Evolutionary conservation across 2,888 invertebrate species (phyloP), one percentile per base, ranked within the genome.

Genomic region (Amphipyra tragopoginis): DNA sequence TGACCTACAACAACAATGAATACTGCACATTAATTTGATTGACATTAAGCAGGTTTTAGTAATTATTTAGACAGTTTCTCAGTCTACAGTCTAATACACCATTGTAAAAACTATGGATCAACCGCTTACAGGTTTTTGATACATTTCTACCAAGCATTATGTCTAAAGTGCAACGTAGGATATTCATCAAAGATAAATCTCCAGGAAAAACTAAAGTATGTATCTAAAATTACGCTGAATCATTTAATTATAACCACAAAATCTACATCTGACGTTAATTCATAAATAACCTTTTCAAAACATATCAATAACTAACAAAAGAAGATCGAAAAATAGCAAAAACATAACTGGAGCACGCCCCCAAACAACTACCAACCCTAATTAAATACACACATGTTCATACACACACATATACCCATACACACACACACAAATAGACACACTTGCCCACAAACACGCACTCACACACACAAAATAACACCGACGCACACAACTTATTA

Each of bases 401-500:
- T 45, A 63, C 52, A 61, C 60, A 64, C 64, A 69, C 11, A 2
- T 10, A 10, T 10, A 36, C 36, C 1, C 61, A 66, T 63, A 54
- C 68, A 57, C 55, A 64, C 69, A 70, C 67, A 72, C 64, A 72
- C 1, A 8, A 5, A 5, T 65, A 71, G 47, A 67, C 57, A 47
- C 63, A 40, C 66, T 64, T 72, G 60, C 55, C 45, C 65, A 60
- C 57, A 66, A 62, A 60, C 21, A 21, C 3, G 21, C 66, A 72
- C 65, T 71, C 62, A 69, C 59, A 65, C 67, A 68, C 29, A 69
- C 69, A 62, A 77, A 80, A 83, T 77, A 84, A 86, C 82, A 74
- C 84, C 66, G 58, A 82, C 81, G 65, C 69, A 78, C 81, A 81
- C 71, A 86, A 88, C 85, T 87, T 88, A 89, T 89, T 88, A 90